Conservation (phyloP, 2,113 vertebrate genomes). For the Lepisosteus osseus region DNA sequence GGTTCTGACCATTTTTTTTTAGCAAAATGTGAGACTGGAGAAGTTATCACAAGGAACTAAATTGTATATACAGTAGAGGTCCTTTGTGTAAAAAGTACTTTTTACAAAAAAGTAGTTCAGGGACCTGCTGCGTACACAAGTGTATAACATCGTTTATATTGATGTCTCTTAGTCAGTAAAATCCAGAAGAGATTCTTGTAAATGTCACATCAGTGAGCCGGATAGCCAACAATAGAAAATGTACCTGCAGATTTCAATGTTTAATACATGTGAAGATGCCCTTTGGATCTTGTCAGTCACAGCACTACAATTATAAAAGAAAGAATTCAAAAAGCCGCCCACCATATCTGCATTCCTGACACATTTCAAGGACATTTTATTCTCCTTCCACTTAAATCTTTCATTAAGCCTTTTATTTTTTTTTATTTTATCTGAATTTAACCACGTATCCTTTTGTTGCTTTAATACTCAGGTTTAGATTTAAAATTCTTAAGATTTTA, state of each 20-base stretch:
- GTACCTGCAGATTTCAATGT: constrained; percentile 19
- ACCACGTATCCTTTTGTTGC: too few relatives aligned
- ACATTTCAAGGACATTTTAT: constrained; percentile 7
- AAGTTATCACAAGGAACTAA: too few relatives aligned
- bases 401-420: too few relatives aligned
- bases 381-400: not conserved
- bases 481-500: too few relatives aligned
- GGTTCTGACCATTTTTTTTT: too few relatives aligned
- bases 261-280: constrained; percentile 23
- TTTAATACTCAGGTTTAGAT: too few relatives aligned
- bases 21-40: too few relatives aligned
- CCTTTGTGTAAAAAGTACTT: too few relatives aligned
- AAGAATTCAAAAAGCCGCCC: constrained; percentile 19
- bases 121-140: not conserved
- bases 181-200: not conserved
- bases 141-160: too few relatives aligned
- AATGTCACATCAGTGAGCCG: not conserved
- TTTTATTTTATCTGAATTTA: too few relatives aligned
- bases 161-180: constrained; percentile 3
- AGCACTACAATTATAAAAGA: constrained; percentile 24
- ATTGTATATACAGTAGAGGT: too few relatives aligned
- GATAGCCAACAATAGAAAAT: not conserved
- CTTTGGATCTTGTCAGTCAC: constrained; percentile 15
- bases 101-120: not conserved
- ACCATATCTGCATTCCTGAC: constrained; percentile 4